Percentiles rank a stretch among this genome's conserved stretches.
Evolutionary conservation across 2,113 vertebrate genomes (phyloP).

Genomic region (Terrapene triunguis): DNA sequence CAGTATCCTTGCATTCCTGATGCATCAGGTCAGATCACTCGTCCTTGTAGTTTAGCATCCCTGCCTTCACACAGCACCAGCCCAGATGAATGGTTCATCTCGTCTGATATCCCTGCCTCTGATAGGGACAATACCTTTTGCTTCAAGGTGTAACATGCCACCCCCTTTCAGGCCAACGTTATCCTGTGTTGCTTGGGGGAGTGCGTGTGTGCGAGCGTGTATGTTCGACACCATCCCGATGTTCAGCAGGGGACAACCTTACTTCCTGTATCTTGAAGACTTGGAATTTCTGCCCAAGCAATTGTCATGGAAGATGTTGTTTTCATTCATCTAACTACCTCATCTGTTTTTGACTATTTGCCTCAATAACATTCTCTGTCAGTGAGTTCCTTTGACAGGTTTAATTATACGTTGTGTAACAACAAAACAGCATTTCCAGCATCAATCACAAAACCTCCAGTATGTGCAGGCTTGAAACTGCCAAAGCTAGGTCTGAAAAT

Average conservation of each 20-base stretch:
- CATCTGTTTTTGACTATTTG: background rate
- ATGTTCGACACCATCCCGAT: too few relatives aligned
- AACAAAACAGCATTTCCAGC: background rate
- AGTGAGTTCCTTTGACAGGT: background rate
- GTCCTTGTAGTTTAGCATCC: too few relatives aligned
- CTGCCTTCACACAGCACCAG: too few relatives aligned
- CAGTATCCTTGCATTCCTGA: too few relatives aligned
- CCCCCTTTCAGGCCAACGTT: too few relatives aligned
- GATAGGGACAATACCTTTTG: too few relatives aligned
- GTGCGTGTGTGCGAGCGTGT: too few relatives aligned
- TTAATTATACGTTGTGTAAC: conserved; percentile 14
- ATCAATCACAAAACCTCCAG: background rate
- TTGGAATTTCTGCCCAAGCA: background rate
- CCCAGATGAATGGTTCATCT: background rate
- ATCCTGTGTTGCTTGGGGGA: too few relatives aligned
- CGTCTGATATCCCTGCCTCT: background rate
- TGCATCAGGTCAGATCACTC: too few relatives aligned
- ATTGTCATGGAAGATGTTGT: too few relatives aligned
- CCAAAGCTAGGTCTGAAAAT: background rate
- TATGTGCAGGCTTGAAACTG: background rate
- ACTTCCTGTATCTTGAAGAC: background rate
- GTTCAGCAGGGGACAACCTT: background rate
- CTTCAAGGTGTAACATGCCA: background rate
- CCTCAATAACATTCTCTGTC: background rate
- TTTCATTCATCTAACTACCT: background rate